phyloP scores from a whole-genome alignment of 2,888 invertebrate genomes.

The Cataglyphis rosenhaueri region DNA sequence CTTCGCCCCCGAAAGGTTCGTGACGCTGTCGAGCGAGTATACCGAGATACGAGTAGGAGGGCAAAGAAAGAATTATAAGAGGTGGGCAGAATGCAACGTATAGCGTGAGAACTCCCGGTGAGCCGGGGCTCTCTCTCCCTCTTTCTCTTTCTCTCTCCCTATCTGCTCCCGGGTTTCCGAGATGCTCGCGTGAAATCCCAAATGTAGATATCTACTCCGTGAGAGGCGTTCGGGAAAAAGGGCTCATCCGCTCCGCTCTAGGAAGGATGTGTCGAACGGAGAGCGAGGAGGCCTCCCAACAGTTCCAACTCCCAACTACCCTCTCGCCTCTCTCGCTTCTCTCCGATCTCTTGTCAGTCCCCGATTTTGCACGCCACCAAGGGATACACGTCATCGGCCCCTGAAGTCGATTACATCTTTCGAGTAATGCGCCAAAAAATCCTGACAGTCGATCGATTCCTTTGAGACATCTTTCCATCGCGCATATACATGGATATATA shows the following conservation, averaged over 20 bases:
- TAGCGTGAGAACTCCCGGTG: conserved; percentile 72
- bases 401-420: conserved; percentile 40
- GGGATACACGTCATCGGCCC: conserved; percentile 48
- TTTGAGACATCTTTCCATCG: conserved; percentile 30
- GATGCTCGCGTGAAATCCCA: conserved; percentile 76
- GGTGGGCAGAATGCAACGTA: conserved; percentile 63
- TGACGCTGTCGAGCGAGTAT: conserved; percentile 59
- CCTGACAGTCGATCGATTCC: conserved; percentile 53
- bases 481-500: too few species aligned
- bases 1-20: conserved; percentile 69
- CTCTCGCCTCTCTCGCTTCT: not conserved
- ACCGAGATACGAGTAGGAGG: conserved; percentile 59
- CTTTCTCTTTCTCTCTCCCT: not conserved
- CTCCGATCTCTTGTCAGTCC: not conserved
- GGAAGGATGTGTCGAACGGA: conserved; percentile 42
- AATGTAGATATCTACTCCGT: conserved; percentile 78
- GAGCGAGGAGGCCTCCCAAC: not conserved
- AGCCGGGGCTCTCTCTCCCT: conserved; percentile 43
- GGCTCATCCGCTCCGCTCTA: conserved; percentile 53
- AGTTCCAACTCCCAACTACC: not conserved
- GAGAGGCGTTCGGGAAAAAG: conserved; percentile 58
- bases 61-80: conserved; percentile 61
- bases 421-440: conserved; percentile 59
- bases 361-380: conserved; percentile 53
- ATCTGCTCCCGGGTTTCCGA: conserved; percentile 49